phyloP scores from a whole-genome alignment of 2,888 invertebrate genomes.

The Pterobdella sp. region DNA sequence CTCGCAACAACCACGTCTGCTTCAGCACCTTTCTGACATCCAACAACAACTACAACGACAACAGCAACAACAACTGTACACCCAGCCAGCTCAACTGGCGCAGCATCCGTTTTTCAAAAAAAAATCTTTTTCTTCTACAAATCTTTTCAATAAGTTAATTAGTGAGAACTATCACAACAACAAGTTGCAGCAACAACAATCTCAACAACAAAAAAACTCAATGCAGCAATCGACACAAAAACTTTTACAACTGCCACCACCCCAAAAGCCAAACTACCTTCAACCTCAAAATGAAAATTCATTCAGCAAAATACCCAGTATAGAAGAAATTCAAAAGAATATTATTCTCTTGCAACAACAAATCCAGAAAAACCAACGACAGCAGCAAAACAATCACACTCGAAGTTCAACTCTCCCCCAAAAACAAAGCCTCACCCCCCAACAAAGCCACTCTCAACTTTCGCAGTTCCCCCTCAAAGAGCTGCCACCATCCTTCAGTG shows the following conservation, averaged over 20 bases:
- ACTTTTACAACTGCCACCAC: background rate
- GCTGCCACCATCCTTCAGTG: slow-evolving; percentile 1
- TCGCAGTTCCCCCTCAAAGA: background rate
- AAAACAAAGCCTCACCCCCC: background rate
- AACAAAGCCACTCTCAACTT: background rate
- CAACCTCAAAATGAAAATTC: background rate
- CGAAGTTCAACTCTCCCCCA: background rate
- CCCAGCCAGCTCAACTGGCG: slow-evolving; percentile 3
- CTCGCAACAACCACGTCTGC: background rate
- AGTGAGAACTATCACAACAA: background rate
- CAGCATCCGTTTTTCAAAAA: slow-evolving; percentile 16
- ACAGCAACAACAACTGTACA: slow-evolving; percentile 4
- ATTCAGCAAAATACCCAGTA: slow-evolving; percentile 1
- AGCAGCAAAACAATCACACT: slow-evolving; percentile 2
- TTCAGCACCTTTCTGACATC: slow-evolving; percentile 11
- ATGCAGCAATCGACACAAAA: background rate
- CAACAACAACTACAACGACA: slow-evolving; percentile 7
- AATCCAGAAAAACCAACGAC: background rate
- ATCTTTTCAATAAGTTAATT: background rate
- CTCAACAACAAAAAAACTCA: background rate
- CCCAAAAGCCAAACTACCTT: background rate
- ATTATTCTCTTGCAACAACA: slow-evolving; percentile 1
- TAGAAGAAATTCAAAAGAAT: background rate
- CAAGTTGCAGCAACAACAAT: slow-evolving; percentile 5
- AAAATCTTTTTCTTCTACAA: slow-evolving; percentile 24